These are phyloP conservation scores for Drosophila tristis DNA, from an alignment of 1,140 invertebrate genomes.

Conservation along the genomic window DNA sequence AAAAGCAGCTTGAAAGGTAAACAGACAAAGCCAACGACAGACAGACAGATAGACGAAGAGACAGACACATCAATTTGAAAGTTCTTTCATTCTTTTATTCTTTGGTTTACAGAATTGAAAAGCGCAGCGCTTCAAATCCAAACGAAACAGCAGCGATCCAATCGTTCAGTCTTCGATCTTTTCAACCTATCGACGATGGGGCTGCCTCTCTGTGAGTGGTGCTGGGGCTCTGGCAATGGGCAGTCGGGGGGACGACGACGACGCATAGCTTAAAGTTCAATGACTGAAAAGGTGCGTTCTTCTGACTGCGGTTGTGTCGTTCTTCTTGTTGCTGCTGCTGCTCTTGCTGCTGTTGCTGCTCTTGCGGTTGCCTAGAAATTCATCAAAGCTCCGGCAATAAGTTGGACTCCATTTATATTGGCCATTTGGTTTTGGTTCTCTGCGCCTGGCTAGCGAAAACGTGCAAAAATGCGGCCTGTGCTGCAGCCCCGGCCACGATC, in stretches of 20 bases:
- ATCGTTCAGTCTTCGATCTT: constrained; percentile 34
- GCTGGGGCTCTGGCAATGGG: constrained; percentile 23
- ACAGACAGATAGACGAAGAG: constrained; percentile 24
- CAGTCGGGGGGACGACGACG: constrained; percentile 27
- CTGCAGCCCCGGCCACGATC: constrained; percentile 49
- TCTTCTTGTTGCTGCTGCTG: constrained; percentile 14
- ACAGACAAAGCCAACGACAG: constrained; percentile 31
- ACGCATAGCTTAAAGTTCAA: constrained; percentile 81
- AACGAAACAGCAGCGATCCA: constrained; percentile 12
- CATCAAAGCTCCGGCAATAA: constrained; percentile 49
- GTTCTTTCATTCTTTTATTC: constrained; percentile 35
- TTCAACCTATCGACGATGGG: constrained; percentile 23
- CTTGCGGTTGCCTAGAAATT: constrained; percentile 64
- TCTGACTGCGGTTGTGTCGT: constrained; percentile 35
- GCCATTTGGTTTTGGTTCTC: constrained; percentile 46
- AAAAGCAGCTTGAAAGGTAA: constrained; percentile 16
- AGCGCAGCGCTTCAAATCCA: constrained; percentile 59
- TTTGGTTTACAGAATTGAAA: constrained; percentile 56
- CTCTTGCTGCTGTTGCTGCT: constrained; percentile 33
- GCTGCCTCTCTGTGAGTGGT: constrained; percentile 20
- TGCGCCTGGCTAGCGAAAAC: constrained; percentile 46
- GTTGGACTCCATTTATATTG: constrained; percentile 52
- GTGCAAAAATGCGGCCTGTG: constrained; percentile 63
- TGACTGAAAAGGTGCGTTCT: constrained; percentile 73
- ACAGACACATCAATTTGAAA: constrained; percentile 69